Evolutionary conservation across 2,113 vertebrate genomes (phyloP).

Genomic region (Hyperopisus bebe): DNA sequence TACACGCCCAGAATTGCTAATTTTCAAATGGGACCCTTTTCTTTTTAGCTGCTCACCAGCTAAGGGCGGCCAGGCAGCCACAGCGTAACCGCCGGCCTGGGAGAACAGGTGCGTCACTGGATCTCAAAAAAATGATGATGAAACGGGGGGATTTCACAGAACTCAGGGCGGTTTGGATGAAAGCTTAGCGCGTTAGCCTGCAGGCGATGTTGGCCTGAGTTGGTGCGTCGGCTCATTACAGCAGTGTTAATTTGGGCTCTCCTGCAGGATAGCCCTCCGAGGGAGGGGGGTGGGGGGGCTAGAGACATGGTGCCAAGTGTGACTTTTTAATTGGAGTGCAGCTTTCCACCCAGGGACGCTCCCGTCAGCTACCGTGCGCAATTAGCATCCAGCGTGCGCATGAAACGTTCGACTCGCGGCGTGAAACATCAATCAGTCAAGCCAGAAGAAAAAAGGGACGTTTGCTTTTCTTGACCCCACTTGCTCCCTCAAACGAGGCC

Average conservation of each 20-base stretch:
- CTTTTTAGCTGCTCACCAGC: background rate
- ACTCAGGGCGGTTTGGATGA: background rate
- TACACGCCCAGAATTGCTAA: background rate
- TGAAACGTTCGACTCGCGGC: background rate
- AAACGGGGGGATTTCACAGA: background rate
- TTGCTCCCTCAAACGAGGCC: background rate
- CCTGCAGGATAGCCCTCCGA: background rate
- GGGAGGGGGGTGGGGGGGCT: background rate
- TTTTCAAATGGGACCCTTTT: background rate
- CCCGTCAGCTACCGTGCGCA: background rate
- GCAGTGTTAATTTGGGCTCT: background rate
- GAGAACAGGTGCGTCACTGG: background rate
- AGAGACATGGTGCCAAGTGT: background rate
- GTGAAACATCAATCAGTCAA: background rate
- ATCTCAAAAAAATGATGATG: too few relatives aligned
- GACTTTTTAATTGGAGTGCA: background rate
- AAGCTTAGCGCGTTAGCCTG: background rate
- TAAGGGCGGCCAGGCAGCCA: background rate
- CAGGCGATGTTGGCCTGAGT: background rate
- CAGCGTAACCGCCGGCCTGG: background rate
- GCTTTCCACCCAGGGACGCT: background rate
- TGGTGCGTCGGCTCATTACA: background rate
- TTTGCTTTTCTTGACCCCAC: background rate
- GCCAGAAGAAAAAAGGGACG: background rate
- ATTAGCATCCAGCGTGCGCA: background rate